Percentiles rank a stretch among this genome's conserved stretches.
Conservation (phyloP, 1,140 invertebrate species). For the Colletes gigas region DNA sequence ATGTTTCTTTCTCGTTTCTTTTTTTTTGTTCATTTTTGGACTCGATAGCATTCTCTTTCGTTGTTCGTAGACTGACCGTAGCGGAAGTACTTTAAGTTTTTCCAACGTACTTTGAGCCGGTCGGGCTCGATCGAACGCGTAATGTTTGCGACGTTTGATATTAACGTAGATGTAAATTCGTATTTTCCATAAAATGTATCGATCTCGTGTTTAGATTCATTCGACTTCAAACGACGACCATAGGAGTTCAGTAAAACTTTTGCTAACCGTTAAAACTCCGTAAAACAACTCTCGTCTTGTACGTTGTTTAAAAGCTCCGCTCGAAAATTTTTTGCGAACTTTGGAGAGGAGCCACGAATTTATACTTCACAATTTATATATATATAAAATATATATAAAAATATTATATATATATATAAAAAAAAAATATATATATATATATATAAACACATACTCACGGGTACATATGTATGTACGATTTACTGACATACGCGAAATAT, state of each 20-base stretch:
- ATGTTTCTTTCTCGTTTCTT: background rate
- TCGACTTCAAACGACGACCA: slow-evolving; percentile 38
- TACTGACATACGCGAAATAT: slow-evolving; percentile 65
- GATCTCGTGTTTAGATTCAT: slow-evolving; percentile 32
- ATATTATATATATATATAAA: slow-evolving; percentile 56
- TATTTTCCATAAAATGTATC: slow-evolving; percentile 40
- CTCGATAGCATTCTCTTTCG: background rate
- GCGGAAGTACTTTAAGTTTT: background rate
- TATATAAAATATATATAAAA: slow-evolving; percentile 13
- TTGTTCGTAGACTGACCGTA: background rate
- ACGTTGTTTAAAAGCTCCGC: slow-evolving; percentile 26
- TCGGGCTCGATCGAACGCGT: background rate
- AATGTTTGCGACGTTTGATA: background rate
- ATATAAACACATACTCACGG: slow-evolving; percentile 52
- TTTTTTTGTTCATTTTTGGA: background rate
- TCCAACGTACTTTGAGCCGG: background rate
- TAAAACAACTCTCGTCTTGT: slow-evolving; percentile 35
- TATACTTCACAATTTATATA: slow-evolving; percentile 56
- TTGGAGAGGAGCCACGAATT: slow-evolving; percentile 51
- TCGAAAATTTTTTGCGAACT: slow-evolving; percentile 34
- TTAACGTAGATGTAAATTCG: slow-evolving; percentile 17
- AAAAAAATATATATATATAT: slow-evolving; percentile 35
- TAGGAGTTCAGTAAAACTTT: slow-evolving; percentile 24
- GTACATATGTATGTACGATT: slow-evolving; percentile 57
- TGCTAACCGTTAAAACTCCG: slow-evolving; percentile 17